Conservation (phyloP, 64 coral and sea anemone genomes). For the Catalaphyllia jardinei region DNA sequence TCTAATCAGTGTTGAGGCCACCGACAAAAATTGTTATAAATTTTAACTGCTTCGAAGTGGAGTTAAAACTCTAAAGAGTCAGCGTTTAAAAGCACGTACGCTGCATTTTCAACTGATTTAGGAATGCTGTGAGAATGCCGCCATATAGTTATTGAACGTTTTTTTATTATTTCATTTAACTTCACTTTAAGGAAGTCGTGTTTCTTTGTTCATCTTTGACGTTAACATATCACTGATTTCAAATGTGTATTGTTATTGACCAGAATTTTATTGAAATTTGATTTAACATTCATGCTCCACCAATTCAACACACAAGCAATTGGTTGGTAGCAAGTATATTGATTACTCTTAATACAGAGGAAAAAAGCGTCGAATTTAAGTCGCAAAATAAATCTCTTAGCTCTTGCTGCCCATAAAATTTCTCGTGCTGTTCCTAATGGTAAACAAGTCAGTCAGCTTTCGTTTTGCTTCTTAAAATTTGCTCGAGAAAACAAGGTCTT, state of each 20-base stretch:
- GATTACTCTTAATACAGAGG: background rate
- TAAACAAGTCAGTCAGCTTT: background rate
- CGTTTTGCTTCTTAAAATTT: background rate
- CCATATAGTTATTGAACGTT: background rate
- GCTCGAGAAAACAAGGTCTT: too few species aligned
- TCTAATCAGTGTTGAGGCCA: background rate
- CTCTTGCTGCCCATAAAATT: too few species aligned
- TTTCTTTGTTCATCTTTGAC: conserved; percentile 30
- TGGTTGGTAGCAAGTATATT: background rate
- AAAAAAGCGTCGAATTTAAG: too few species aligned
- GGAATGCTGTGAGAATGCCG: background rate
- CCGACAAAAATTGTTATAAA: background rate
- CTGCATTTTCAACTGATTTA: background rate
- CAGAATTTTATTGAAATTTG: background rate
- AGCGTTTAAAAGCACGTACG: background rate
- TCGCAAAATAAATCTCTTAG: too few species aligned
- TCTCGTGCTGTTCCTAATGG: background rate
- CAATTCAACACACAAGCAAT: background rate
- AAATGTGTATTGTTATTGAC: conserved; percentile 36
- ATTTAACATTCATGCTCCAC: background rate
- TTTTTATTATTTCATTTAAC: background rate
- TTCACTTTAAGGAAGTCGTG: background rate
- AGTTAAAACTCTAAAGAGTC: background rate
- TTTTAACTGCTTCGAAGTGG: background rate
- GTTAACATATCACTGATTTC: conserved; percentile 32